These are phyloP conservation scores for Myrmecobius fasciatus DNA, from an alignment of 2,113 vertebrate species.

Conservation along the genomic window DNA sequence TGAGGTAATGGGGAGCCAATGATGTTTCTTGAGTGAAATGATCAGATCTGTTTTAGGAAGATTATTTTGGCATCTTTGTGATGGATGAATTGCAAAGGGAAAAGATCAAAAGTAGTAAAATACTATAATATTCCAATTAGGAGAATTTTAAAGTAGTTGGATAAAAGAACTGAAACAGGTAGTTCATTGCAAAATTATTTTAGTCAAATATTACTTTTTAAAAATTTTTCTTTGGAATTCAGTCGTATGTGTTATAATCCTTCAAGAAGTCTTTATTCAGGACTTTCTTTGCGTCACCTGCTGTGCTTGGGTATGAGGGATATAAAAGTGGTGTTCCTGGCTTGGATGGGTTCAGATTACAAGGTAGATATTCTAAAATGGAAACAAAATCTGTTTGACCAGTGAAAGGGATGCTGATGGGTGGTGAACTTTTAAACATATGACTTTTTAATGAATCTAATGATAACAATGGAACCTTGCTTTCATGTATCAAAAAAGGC, in stretches of 20 bases:
- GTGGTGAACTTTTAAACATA: not conserved
- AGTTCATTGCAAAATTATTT: not conserved
- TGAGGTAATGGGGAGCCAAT: not conserved
- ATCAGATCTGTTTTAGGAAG: not conserved
- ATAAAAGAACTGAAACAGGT: not conserved
- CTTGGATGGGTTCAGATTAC: not conserved
- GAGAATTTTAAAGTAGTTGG: not conserved
- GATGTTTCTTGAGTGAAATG: not conserved
- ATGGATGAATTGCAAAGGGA: not conserved
- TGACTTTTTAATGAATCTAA: not conserved
- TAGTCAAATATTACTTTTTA: conserved; percentile 1
- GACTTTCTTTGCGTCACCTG: not conserved
- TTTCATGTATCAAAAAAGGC: not conserved
- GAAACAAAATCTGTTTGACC: conserved; percentile 17
- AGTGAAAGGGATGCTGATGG: not conserved
- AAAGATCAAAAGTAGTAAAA: not conserved
- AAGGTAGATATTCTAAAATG: not conserved
- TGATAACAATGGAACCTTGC: not conserved
- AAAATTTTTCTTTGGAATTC: conserved; percentile 19
- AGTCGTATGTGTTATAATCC: not conserved
- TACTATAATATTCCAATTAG: not conserved
- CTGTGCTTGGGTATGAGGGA: not conserved
- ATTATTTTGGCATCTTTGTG: not conserved
- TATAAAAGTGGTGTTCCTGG: not conserved
- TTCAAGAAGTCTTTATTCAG: conserved; percentile 16